Conservation (phyloP, 1,140 invertebrate genomes). For the Vanessa tameamea region DNA sequence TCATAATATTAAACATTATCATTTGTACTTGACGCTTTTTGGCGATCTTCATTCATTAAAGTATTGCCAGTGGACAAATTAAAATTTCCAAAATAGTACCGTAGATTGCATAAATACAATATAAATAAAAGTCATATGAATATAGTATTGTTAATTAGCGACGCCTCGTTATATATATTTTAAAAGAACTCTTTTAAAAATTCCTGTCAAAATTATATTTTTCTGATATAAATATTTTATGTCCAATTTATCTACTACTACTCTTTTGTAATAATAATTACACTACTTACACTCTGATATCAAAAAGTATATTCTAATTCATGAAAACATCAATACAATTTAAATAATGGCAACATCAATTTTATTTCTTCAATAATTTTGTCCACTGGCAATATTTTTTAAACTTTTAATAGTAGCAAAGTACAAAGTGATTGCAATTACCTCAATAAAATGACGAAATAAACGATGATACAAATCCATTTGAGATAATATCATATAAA, state of each 20-base stretch:
- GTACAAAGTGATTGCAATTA: slow-evolving; percentile 24
- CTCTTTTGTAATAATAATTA: no score
- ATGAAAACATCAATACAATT: neutral
- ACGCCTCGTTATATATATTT: no score
- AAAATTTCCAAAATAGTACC: neutral
- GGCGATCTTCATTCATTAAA: slow-evolving; percentile 41
- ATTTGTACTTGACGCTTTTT: slow-evolving; percentile 73
- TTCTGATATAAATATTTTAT: no score
- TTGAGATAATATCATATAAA: slow-evolving; percentile 54
- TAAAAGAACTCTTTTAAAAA: no score
- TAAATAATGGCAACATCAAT: neutral
- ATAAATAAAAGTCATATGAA: no score
- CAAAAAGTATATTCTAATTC: neutral
- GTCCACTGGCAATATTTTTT: slow-evolving; percentile 40
- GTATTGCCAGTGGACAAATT: slow-evolving; percentile 38
- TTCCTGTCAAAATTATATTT: no score
- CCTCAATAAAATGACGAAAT: slow-evolving; percentile 43
- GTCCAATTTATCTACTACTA: no score
- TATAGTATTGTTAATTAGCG: no score
- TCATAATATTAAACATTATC: slow-evolving; percentile 44
- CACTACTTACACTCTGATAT: no score
- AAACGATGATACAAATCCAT: slow-evolving; percentile 45
- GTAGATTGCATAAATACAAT: no score
- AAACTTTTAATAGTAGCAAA: slow-evolving; percentile 25
- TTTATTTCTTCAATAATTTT: neutral